Percentiles rank a stretch among this genome's conserved stretches.
These are phyloP conservation scores for Odocoileus hemionus DNA, from an alignment of 2,113 vertebrate species.

Conservation along the genomic window DNA sequence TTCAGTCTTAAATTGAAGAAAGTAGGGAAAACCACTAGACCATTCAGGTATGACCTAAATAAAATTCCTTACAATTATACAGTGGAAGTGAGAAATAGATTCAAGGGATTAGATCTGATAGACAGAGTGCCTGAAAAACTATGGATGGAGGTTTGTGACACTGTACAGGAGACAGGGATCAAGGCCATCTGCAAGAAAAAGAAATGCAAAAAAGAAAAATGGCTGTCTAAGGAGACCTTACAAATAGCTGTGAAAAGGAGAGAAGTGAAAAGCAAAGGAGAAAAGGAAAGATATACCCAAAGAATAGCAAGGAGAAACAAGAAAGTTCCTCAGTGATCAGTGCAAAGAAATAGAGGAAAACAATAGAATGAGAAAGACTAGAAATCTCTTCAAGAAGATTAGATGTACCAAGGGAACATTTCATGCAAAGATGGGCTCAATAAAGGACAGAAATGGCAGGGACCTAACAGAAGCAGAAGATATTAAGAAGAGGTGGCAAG, in stretches of 20 bases:
- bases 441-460: not conserved
- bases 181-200: not conserved
- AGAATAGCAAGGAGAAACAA: not conserved
- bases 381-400: not conserved
- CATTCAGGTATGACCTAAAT: not conserved
- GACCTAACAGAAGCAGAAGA: not conserved
- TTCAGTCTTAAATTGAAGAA: not conserved
- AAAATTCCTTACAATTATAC: not conserved
- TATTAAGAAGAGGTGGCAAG: not conserved
- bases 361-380: not conserved
- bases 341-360: not conserved
- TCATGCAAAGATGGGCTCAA: not conserved
- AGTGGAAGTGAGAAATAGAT: not conserved
- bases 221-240: not conserved
- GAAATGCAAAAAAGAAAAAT: not conserved
- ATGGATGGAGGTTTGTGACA: rapidly evolving
- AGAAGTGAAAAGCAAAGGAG: not conserved
- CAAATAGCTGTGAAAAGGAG: not conserved
- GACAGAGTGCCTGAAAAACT: not conserved
- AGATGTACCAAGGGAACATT: not conserved
- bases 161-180: not conserved
- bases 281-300: not conserved
- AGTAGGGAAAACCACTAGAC: not conserved
- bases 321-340: not conserved
- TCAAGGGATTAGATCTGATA: not conserved